phyloP scores from a whole-genome alignment of 2,888 invertebrate genomes.

The Amphipoea oculea region DNA sequence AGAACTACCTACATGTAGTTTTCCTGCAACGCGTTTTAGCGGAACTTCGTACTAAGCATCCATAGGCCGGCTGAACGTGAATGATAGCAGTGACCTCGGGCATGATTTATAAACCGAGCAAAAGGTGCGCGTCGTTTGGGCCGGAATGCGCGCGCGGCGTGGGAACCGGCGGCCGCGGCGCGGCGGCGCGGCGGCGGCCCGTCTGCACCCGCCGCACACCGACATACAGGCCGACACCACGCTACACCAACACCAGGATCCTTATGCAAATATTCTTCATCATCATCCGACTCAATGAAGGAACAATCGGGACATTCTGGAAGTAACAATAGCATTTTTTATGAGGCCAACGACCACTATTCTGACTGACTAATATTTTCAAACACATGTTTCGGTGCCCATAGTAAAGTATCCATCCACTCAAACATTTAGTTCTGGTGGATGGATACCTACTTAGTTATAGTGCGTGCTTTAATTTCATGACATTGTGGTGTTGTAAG shows the following conservation, averaged over 20 bases:
- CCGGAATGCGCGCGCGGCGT: conserved; percentile 64
- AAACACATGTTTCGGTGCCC: background rate
- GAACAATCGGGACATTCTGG: conserved; percentile 5
- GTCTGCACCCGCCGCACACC: conserved; percentile 40
- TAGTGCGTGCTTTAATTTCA: background rate
- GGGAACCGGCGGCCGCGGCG: conserved; percentile 63
- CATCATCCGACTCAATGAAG: background rate
- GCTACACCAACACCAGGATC: conserved; percentile 18
- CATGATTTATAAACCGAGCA: conserved; percentile 30
- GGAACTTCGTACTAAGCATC: too few relatives aligned
- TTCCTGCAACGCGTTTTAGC: background rate
- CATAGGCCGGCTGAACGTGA: too few relatives aligned
- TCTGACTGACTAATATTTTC: too few relatives aligned
- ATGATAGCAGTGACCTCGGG: conserved; percentile 22
- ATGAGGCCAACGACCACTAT: background rate
- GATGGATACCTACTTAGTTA: background rate
- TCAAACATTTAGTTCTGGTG: background rate
- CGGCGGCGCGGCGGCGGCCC: conserved; percentile 43
- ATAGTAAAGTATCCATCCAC: background rate
- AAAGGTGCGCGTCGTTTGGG: conserved; percentile 59
- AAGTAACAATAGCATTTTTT: background rate
- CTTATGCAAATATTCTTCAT: background rate
- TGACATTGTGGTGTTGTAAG: background rate
- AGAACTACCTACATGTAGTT: background rate
- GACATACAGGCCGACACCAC: background rate